These are phyloP conservation scores for Margarornis squamiger DNA, from an alignment of 2,797 vertebrate genomes.

Conservation along the genomic window DNA sequence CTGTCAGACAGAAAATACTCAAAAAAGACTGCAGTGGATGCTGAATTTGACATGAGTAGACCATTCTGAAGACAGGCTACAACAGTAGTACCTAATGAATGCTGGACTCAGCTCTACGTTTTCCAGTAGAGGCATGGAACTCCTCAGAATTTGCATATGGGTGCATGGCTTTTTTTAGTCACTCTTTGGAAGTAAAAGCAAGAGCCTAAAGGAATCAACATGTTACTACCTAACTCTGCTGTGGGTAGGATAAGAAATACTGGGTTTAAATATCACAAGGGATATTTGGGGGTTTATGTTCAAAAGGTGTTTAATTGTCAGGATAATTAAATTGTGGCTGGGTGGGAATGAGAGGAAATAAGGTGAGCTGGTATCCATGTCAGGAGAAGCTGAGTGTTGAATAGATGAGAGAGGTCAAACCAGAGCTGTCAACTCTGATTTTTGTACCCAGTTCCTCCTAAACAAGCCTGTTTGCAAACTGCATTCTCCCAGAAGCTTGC, in stretches of 20 bases:
- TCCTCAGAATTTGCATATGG: neutral
- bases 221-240: neutral
- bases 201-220: neutral
- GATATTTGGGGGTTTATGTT: neutral
- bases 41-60: neutral
- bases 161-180: neutral
- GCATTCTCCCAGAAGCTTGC: neutral
- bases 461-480: neutral
- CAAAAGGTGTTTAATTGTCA: neutral
- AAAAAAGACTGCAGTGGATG: neutral
- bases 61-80: neutral
- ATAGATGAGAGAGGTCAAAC: neutral
- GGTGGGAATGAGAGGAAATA: neutral
- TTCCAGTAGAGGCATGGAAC: neutral
- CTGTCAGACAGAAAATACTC: neutral
- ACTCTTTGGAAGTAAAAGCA: neutral
- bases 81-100: neutral
- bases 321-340: neutral
- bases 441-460: neutral
- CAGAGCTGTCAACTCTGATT: neutral
- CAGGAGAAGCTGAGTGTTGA: neutral
- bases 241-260: neutral
- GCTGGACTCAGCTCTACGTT: neutral
- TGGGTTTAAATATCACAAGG: neutral
- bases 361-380: neutral